Evolutionary conservation across 2,888 invertebrate species (phyloP).

Genomic region (Neuroscelio doddi): DNA sequence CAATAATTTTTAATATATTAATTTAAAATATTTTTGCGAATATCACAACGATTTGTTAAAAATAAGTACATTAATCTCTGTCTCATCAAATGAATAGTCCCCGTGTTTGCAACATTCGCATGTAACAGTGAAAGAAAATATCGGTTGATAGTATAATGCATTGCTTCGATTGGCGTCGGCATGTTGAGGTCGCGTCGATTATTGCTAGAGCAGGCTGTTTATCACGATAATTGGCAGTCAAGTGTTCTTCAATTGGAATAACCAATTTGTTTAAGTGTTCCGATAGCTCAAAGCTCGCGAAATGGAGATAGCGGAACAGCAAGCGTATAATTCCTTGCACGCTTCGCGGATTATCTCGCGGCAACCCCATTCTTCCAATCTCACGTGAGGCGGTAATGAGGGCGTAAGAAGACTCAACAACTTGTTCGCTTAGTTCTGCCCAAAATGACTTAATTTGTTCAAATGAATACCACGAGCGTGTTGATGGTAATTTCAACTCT

Average conservation of each 20-base stretch:
- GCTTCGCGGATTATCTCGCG: too few species aligned
- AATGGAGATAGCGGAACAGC: too few species aligned
- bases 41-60: slow-evolving; percentile 1
- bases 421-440: too few species aligned
- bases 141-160: slow-evolving; percentile 13
- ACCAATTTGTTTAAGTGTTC: slow-evolving; percentile 36
- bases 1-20: too few species aligned
- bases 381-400: too few species aligned
- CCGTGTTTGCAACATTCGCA: neutral
- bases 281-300: too few species aligned
- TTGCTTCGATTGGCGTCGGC: slow-evolving; percentile 21
- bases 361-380: too few species aligned
- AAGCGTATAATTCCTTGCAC: too few species aligned
- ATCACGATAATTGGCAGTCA: slow-evolving; percentile 44
- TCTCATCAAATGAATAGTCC: slow-evolving; percentile 9
- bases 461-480: too few species aligned
- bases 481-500: too few species aligned
- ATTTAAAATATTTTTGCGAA: neutral
- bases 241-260: slow-evolving; percentile 49
- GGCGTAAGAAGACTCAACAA: too few species aligned
- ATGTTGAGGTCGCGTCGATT: slow-evolving; percentile 32
- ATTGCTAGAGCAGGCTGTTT: slow-evolving; percentile 25
- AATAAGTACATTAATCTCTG: slow-evolving; percentile 13
- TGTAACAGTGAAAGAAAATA: slow-evolving; percentile 13
- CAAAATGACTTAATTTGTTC: too few species aligned